These are phyloP conservation scores for Pogonocichla stellata DNA, from an alignment of 2,113 vertebrate genomes.

Conservation along the genomic window DNA sequence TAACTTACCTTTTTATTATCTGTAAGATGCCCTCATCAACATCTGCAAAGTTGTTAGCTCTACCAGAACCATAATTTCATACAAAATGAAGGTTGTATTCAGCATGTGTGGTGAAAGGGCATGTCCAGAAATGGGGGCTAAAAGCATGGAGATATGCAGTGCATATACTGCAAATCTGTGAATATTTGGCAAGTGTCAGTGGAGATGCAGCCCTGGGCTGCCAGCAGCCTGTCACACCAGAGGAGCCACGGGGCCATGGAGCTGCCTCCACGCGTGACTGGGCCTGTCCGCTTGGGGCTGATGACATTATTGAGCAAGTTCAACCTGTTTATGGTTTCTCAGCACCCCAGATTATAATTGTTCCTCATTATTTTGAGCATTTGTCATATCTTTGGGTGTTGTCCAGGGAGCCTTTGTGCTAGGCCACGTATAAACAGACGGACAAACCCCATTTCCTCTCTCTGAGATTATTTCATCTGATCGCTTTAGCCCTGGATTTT, in stretches of 20 bases:
- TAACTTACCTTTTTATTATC: background rate
- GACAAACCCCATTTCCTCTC: background rate
- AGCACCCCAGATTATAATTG: constrained; percentile 31
- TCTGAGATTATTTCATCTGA: background rate
- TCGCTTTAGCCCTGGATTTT: background rate
- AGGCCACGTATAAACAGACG: background rate
- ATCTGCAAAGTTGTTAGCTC: background rate
- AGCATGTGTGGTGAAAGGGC: background rate
- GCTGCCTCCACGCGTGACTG: background rate
- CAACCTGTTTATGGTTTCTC: constrained; percentile 25
- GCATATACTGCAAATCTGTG: background rate
- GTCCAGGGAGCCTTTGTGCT: background rate
- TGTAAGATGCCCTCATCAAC: background rate
- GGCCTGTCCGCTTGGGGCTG: background rate
- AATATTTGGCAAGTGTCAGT: background rate
- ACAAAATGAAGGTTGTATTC: background rate
- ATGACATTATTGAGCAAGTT: constrained; percentile 32
- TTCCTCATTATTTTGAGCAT: constrained; percentile 20
- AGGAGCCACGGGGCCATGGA: background rate
- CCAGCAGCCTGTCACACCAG: background rate
- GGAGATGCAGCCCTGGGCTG: background rate
- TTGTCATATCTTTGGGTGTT: constrained; percentile 42
- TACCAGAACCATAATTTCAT: background rate
- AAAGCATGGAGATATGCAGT: background rate
- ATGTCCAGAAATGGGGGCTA: background rate